Evolutionary conservation across 1,140 invertebrate species (phyloP).

Genomic region (Bombus difficillimus): DNA sequence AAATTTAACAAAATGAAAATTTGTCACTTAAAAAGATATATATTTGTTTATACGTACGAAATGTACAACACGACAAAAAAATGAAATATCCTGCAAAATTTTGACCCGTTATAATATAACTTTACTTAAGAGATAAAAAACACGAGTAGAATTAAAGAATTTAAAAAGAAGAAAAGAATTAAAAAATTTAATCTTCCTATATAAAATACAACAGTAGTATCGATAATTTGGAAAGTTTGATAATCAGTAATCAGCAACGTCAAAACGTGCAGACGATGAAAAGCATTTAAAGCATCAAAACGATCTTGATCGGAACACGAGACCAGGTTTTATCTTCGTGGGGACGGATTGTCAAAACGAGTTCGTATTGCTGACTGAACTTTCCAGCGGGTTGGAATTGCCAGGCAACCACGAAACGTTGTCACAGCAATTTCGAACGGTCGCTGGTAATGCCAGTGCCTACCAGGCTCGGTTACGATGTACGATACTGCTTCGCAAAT

Average conservation of each 20-base stretch:
- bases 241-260: background rate
- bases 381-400: constrained; percentile 39
- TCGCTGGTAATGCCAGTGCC: constrained; percentile 34
- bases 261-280: background rate
- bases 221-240: too few species aligned
- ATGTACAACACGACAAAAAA: too few species aligned
- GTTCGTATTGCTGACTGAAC: constrained; percentile 49
- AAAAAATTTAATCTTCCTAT: background rate
- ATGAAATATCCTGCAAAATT: too few species aligned
- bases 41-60: too few species aligned
- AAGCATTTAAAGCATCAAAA: background rate
- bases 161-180: background rate
- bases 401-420: constrained; percentile 47
- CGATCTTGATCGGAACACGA: constrained; percentile 11
- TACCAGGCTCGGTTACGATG: constrained; percentile 34
- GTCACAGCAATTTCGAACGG: constrained; percentile 50
- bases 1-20: too few species aligned
- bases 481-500: constrained; percentile 45
- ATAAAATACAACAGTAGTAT: background rate
- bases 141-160: too few species aligned
- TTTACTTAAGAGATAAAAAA: too few species aligned
- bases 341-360: constrained; percentile 52
- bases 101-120: too few species aligned
- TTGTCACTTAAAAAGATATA: too few species aligned
- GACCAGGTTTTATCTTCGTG: constrained; percentile 31